A percentile compares a stretch with the other conserved stretches of the same genome.
Conservation (phyloP, 1,140 invertebrate genomes). For the Cherax quadricarinatus region DNA sequence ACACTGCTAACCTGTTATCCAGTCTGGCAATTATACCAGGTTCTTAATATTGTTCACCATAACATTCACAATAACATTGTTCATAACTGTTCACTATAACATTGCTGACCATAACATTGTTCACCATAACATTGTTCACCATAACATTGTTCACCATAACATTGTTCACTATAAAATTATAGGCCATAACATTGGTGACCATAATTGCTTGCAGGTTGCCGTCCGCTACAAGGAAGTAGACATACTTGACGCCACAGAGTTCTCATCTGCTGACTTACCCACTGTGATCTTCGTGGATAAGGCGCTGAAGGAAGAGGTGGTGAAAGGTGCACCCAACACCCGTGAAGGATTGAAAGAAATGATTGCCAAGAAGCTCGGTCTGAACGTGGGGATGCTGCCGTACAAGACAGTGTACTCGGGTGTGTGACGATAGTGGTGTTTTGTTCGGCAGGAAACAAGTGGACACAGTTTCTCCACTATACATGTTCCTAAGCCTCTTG, state of each 20-base stretch:
- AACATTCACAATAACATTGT: too few species aligned
- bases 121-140: too few species aligned
- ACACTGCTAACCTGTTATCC: too few species aligned
- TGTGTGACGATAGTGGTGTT: not conserved
- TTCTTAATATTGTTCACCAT: too few species aligned
- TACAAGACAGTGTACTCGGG: constrained; percentile 12
- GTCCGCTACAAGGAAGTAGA: constrained; percentile 33
- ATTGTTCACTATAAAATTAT: too few species aligned
- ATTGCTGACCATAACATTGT: too few species aligned
- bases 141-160: too few species aligned
- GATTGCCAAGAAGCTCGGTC: constrained; percentile 19
- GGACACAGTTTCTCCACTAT: too few species aligned
- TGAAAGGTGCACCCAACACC: not conserved
- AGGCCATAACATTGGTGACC: too few species aligned
- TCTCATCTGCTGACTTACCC: not conserved
- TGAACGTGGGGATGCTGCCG: constrained; percentile 34
- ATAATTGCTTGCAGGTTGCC: constrained; percentile 5
- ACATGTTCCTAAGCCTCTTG: not conserved
- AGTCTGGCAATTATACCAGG: too few species aligned
- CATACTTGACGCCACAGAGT: not conserved
- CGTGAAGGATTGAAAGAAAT: constrained; percentile 16
- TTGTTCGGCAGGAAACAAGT: too few species aligned
- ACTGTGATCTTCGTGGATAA: constrained; percentile 5
- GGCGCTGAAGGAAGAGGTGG: constrained; percentile 35
- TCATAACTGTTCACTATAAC: too few species aligned